Evolutionary conservation across 2,113 vertebrate species (phyloP), one percentile per base, ranked within the genome.

Genomic region (Phyllostomus discolor): DNA sequence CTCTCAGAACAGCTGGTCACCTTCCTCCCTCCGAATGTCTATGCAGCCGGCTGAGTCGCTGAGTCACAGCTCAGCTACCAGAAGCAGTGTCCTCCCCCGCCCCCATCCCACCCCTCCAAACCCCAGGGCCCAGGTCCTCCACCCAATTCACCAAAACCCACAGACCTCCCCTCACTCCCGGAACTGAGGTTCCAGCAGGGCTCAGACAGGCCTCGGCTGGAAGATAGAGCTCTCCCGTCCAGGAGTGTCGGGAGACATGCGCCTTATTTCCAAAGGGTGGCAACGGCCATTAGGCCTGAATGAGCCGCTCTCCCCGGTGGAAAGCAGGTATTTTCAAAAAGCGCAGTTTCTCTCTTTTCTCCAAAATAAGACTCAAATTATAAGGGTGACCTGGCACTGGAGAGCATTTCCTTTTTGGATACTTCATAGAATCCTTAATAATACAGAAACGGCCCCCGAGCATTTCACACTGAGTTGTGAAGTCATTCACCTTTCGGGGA

Each of bases 401-500:
- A 97, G 75, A 92, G 50, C 62, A 4, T 80, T 89, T 91, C 66
- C 26, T 46, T 78, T 88, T 84, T 93, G 88, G 79, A 59, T 70
- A 90, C 81, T 92, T 94, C 88, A 62, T 43, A 64, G 96, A 97
- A 85, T 96, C 62, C 94, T 91, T 96, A 97, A 97, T 97, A 96
- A 97, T 86, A 97, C 73, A 92, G 90, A 97, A 96, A 96, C 95
- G 66, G 96, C 96, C 96, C 96, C 92, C 75, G 52, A 97, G 97
- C 97, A 76, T 41, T 97, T 96, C 97, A 95, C 94, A 76, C 96
- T 88, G 97, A 96, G 85, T 96, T 96, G 97, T 93, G 96, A 97
- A 97, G 90, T 96, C 95, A 96, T 98, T 98, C 97, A 94, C 97
- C 97, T 97, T 97, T 96, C 84, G 75, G 94, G 91, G 95, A 96